phyloP scores from a whole-genome alignment of 2,113 vertebrate genomes.

The Bothrops jararaca region DNA sequence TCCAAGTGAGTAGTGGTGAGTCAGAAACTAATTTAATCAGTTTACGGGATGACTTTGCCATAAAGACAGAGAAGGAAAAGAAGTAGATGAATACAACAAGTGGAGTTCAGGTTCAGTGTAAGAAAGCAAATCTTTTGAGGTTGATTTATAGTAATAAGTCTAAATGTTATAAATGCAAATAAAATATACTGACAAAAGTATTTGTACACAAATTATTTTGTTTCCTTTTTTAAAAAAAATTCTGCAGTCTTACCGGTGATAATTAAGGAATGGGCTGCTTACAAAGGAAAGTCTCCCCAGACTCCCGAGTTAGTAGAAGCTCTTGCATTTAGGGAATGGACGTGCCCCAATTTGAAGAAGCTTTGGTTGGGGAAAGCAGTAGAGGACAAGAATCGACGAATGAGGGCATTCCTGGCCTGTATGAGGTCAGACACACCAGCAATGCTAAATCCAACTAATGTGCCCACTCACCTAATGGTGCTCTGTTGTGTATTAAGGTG shows the following conservation, averaged over 20 bases:
- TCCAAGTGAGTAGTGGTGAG: not conserved
- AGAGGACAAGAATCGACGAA: slow-evolving; percentile 93
- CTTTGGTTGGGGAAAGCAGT: slow-evolving; percentile 93
- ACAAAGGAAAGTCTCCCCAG: slow-evolving; percentile 94
- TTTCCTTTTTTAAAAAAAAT: slow-evolving; percentile 12
- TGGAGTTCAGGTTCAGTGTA: not conserved
- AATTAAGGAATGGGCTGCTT: slow-evolving; percentile 95
- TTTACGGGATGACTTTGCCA: not conserved
- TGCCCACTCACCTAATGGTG: slow-evolving; percentile 92
- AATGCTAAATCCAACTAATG: slow-evolving; percentile 90
- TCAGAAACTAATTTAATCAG: not conserved
- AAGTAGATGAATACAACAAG: not conserved
- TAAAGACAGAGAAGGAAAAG: not conserved
- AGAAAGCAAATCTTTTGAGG: not conserved
- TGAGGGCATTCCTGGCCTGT: slow-evolving; percentile 93
- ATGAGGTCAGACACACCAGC: slow-evolving; percentile 94
- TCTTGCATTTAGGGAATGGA: slow-evolving; percentile 93
- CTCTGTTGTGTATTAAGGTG: slow-evolving; percentile 94
- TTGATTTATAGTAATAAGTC: not conserved
- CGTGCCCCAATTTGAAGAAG: slow-evolving; percentile 91
- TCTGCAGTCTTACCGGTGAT: slow-evolving; percentile 83
- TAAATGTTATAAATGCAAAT: not conserved
- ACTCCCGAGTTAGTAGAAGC: slow-evolving; percentile 95
- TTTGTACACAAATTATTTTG: accelerated
- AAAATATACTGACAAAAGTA: not conserved